These are phyloP conservation scores for Scyliorhinus canicula DNA, from an alignment of 2,797 vertebrate genomes.

Conservation along the genomic window DNA sequence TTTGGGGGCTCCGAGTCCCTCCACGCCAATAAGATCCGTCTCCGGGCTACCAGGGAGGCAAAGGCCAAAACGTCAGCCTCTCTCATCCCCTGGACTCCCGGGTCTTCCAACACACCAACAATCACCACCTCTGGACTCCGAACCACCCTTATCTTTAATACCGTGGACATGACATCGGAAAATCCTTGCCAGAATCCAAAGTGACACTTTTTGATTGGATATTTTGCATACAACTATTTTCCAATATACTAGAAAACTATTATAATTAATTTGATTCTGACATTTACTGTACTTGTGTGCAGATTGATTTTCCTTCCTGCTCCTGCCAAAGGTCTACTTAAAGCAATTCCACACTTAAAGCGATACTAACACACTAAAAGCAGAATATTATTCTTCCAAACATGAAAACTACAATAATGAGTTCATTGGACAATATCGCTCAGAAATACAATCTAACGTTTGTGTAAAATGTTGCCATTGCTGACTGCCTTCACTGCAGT, in stretches of 20 bases:
- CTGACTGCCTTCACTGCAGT: not conserved
- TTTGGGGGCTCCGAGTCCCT: too few species aligned
- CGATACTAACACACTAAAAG: not conserved
- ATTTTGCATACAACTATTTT: not conserved
- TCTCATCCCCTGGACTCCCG: too few species aligned
- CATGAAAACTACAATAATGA: not conserved
- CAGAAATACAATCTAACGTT: not conserved
- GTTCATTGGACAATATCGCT: not conserved
- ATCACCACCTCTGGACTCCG: too few species aligned
- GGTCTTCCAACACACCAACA: too few species aligned
- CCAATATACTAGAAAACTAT: not conserved
- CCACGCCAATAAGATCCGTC: too few species aligned
- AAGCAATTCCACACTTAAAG: not conserved
- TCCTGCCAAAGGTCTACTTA: not conserved
- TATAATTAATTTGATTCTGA: not conserved
- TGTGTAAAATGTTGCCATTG: not conserved
- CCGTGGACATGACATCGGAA: too few species aligned
- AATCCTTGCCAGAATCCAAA: too few species aligned
- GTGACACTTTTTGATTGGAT: not conserved
- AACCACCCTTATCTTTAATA: too few species aligned
- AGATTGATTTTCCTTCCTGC: not conserved
- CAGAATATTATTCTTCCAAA: not conserved
- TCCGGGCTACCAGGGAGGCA: too few species aligned
- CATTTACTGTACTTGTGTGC: not conserved
- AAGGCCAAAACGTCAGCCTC: too few species aligned